A percentile compares a stretch with the other conserved stretches of the same genome.
These are phyloP conservation scores for Puma concolor DNA, from an alignment of 2,113 vertebrate species.

Conservation along the genomic window DNA sequence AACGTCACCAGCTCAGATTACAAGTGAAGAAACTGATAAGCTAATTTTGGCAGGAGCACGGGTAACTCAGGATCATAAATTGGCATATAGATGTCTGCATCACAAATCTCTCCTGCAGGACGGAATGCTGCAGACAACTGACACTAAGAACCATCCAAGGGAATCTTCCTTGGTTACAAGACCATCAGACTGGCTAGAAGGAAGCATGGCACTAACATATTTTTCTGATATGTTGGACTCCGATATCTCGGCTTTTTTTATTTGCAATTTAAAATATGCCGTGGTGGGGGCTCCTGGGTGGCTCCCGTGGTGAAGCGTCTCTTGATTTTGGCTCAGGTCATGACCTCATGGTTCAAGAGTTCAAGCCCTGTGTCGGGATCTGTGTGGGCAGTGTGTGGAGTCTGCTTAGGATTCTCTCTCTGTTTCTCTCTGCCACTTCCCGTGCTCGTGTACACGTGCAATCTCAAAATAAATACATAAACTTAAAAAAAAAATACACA, in stretches of 20 bases:
- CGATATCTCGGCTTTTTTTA: constrained; percentile 61
- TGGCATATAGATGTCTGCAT: background rate
- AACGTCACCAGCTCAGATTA: background rate
- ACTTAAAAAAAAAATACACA: too few species aligned
- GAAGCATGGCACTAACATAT: background rate
- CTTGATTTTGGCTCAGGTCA: too few species aligned
- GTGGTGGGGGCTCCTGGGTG: background rate
- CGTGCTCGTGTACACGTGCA: too few species aligned
- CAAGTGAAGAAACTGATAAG: background rate
- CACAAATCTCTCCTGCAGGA: background rate
- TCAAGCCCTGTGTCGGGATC: too few species aligned
- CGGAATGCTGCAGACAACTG: background rate
- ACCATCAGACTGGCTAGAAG: background rate
- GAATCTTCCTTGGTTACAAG: constrained; percentile 26
- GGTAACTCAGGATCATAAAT: background rate
- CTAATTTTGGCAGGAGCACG: background rate
- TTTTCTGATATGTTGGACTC: background rate
- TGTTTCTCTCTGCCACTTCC: too few species aligned
- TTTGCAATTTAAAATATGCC: constrained; percentile 70
- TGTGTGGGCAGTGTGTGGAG: too few species aligned
- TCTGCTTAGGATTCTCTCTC: too few species aligned
- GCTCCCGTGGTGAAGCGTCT: too few species aligned
- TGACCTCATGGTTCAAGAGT: too few species aligned
- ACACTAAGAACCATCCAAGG: background rate
- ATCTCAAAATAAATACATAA: too few species aligned